Evolutionary conservation across 2,797 vertebrate species (phyloP), one percentile per base, ranked within the genome.

Genomic region (Thunnus albacares): DNA sequence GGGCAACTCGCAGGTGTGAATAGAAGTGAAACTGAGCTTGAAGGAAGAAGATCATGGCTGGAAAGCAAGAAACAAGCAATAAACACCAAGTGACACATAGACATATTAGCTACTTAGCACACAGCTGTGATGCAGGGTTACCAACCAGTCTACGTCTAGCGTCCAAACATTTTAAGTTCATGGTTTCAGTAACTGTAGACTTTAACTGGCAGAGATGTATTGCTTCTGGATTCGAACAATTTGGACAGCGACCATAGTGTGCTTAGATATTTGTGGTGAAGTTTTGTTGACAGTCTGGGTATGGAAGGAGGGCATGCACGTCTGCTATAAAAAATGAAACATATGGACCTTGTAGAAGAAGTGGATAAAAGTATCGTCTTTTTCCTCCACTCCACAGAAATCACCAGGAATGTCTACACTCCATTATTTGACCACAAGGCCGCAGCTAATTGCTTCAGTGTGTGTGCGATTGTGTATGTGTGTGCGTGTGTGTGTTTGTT

Each of bases 401-500:
- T 92, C 86, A 85, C 71, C 88, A 88, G 84, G 84, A 92, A 92
- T 90, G 85, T 90, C 85, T 82, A 85, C 80, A 77, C 89, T 87
- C 90, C 82, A 89, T 91, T 92, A 87, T 88, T 93, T 88, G 82
- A 92, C 92, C 94, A 93, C 90, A 91, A 93, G 92, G 91, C 90
- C 90, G 11, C 90, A 90, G 89, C 89, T 96, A 96, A 96, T 95
- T 93, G 94, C 88, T 96, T 95, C 95, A 95, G 89, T 82, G 86
- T 95, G 94, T 45, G 62, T 71, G 75, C 65, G 55, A 59, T 52
- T 45, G 81, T 76, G 82, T 89, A 86, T 82, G 74, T 75, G 90
- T 58, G 71, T 22, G 74, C 68, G 56, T 71, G 60, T n/a, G 53
- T 64, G 67, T 43, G 65, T 38, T 63, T 58, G 61, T 53, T 33